Base-by-base conservation (phyloP, 2,113 vertebrate genomes). In the Salminus brasiliensis region DNA sequence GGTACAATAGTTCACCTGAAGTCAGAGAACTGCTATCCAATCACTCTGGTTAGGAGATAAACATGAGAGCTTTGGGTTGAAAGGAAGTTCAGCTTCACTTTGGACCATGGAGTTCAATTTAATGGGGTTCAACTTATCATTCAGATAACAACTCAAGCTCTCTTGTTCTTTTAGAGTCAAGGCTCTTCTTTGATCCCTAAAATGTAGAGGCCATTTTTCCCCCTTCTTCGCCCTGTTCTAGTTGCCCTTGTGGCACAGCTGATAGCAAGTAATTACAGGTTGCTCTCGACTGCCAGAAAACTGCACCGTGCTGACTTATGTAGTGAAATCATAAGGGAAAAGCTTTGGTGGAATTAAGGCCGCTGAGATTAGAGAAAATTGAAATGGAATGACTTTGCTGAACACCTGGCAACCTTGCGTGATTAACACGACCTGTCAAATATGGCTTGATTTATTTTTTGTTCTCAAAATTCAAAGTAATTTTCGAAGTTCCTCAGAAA, bases 351-450 rank as follows among this genome's bases (percentile, higher is more conserved):
- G 43, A 18, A 30, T 75, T 60, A 34, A 55, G 11, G n/a, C 59
- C 10, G 25, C 21, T 34, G 57, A 75, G 43, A 49, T 52, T 49
- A 36, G 11, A 49, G 43, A 32, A 49, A 65, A 65, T 36, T 75
- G 21, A 65, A 30, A 63, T 65, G 60, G 21, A 39, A 65, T 49
- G 59, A 49, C 43, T 36, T 49, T 75, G 29, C n/a, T 21, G 45
- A 74, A 65, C 29, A 75, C 73, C 21, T 49, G 45, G n/a, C n/a
- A 32, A 65, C 41, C 59, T 75, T 52, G n/a, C 49, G 43, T 75
- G 62, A 66, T 66, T 23, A 65, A 65, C n/a, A 34, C 52, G 59
- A 5, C 41, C 60, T 75, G 55, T 47, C 25, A 23, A 65, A 45
- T 49, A 16, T 15, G 57, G 30, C 72, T n/a, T 23, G 21, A 65